Percentiles rank a stretch among this genome's conserved stretches.
Conservation (phyloP, 1,140 invertebrate genomes). For the Onthophagus taurus region DNA sequence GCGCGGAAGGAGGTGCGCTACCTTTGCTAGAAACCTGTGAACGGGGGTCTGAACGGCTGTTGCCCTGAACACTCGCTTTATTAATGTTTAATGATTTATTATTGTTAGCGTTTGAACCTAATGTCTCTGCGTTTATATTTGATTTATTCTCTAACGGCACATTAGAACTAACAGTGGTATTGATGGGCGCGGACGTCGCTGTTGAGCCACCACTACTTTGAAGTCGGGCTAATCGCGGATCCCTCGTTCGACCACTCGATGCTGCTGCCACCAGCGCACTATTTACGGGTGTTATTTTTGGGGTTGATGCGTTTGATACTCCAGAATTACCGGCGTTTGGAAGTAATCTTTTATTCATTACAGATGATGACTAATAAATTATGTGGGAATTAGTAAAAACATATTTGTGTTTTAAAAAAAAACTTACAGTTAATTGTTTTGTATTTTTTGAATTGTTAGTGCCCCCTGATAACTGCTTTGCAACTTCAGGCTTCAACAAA, state of each 20-base stretch:
- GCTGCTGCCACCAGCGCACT: slow-evolving; percentile 46
- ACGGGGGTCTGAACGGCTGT: slow-evolving; percentile 30
- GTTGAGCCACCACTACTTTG: slow-evolving; percentile 23
- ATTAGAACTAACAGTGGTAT: slow-evolving; percentile 19
- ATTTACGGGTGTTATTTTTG: slow-evolving; percentile 55
- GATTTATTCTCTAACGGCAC: slow-evolving; percentile 26
- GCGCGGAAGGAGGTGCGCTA: slow-evolving; percentile 15
- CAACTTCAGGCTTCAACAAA: slow-evolving; percentile 35
- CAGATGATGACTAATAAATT: not conserved
- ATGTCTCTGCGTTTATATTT: slow-evolving; percentile 15
- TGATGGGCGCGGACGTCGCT: not conserved
- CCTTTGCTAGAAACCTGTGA: slow-evolving; percentile 28
- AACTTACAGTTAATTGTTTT: slow-evolving; percentile 19
- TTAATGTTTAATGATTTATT: no score
- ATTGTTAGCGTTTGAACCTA: slow-evolving; percentile 32
- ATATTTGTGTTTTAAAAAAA: not conserved
- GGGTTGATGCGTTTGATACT: not conserved
- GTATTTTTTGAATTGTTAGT: slow-evolving; percentile 12
- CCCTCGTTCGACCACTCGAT: slow-evolving; percentile 38
- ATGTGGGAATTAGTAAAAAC: no score
- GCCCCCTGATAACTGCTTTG: slow-evolving; percentile 27
- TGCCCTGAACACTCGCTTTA: slow-evolving; percentile 32
- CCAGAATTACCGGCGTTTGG: not conserved
- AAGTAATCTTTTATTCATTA: not conserved
- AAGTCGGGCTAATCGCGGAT: slow-evolving; percentile 49